Percentiles rank a stretch among this genome's conserved stretches.
Conservation (phyloP, 1,140 invertebrate genomes). For the Drosophila ohnishii region DNA sequence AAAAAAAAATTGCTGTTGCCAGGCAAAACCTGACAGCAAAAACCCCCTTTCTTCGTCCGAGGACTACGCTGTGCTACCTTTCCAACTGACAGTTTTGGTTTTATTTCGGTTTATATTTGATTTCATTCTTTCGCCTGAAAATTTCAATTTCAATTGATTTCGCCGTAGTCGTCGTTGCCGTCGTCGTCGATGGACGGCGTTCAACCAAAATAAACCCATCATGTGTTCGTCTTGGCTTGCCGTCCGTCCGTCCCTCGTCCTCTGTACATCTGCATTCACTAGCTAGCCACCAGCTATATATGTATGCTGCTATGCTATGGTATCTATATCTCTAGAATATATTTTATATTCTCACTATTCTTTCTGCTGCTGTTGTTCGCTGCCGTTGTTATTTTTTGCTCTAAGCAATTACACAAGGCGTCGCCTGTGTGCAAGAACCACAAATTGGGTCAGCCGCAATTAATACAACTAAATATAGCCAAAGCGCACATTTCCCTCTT, state of each 20-base stretch:
- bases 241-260: not conserved
- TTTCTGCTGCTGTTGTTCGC: not conserved
- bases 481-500: conserved; percentile 47
- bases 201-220: conserved; percentile 56
- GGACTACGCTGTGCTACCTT: conserved; percentile 22
- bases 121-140: conserved; percentile 23
- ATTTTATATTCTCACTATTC: conserved; percentile 23
- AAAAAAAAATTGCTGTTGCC: conserved; percentile 28
- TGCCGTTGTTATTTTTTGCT: conserved; percentile 31
- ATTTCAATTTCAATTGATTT: conserved; percentile 78
- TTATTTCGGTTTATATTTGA: conserved; percentile 29
- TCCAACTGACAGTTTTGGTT: conserved; percentile 30
- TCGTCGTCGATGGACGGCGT: not conserved
- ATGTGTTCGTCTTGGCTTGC: conserved; percentile 25
- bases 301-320: not conserved
- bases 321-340: conserved; percentile 11
- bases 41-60: conserved; percentile 1
- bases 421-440: conserved; percentile 45
- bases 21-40: conserved; percentile 9
- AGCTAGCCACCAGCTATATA: not conserved
- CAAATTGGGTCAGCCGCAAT: conserved; percentile 74
- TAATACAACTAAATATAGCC: conserved; percentile 72
- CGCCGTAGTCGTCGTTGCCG: conserved; percentile 1
- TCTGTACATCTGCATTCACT: conserved; percentile 24
- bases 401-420: conserved; percentile 56